Evolutionary conservation across 2,113 vertebrate genomes (phyloP).

Genomic region (Periophthalmodon schlosseri): DNA sequence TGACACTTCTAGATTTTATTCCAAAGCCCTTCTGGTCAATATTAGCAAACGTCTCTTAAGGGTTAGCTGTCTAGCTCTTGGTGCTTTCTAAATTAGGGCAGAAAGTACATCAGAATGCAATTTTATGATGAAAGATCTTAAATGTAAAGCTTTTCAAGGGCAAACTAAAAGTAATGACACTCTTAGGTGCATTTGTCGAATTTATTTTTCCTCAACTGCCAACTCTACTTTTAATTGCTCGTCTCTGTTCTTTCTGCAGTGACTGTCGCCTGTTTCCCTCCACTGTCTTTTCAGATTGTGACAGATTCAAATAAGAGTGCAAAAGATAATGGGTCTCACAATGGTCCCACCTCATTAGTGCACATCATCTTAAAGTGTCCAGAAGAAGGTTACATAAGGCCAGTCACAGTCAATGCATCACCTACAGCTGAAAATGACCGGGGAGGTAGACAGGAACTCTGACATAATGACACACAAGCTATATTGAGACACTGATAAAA

Average conservation of each 20-base stretch:
- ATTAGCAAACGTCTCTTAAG: constrained; percentile 1
- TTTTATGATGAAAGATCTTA: constrained; percentile 1
- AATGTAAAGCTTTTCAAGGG: constrained; percentile 6
- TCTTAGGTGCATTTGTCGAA: constrained; percentile 3
- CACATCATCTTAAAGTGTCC: constrained; percentile 6
- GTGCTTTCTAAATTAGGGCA: neutral
- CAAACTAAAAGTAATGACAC: constrained; percentile 7
- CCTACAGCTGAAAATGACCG: neutral
- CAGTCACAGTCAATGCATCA: constrained; percentile 4
- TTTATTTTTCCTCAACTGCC: neutral
- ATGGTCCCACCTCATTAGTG: constrained; percentile 46
- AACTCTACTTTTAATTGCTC: constrained; percentile 7
- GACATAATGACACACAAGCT: neutral
- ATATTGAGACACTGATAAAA: neutral
- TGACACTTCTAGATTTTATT: neutral
- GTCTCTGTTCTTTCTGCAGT: constrained; percentile 2
- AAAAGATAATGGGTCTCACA: constrained; percentile 33
- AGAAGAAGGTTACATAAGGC: constrained; percentile 1
- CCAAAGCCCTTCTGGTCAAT: neutral
- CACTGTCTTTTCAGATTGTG: constrained; percentile 23
- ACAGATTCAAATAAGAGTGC: constrained; percentile 40
- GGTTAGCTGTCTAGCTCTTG: no score
- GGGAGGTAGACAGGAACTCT: neutral
- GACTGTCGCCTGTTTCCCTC: constrained; percentile 21
- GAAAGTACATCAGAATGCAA: neutral